These are phyloP conservation scores for Equus quagga DNA, from an alignment of 2,113 vertebrate genomes.

Conservation along the genomic window DNA sequence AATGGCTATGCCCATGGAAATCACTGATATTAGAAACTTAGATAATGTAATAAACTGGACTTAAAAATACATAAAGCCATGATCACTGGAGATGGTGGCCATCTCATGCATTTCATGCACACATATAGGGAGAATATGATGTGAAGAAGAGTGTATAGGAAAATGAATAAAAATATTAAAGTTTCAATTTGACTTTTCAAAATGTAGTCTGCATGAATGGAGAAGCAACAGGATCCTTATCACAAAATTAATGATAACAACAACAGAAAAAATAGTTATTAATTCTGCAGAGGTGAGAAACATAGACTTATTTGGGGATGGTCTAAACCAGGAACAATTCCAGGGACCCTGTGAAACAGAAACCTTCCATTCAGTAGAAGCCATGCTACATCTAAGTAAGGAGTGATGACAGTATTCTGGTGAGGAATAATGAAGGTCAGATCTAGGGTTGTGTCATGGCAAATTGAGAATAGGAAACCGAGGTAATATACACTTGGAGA, in stretches of 20 bases:
- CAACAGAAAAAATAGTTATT: background rate
- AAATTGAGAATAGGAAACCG: background rate
- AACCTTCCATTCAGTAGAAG: background rate
- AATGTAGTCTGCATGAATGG: background rate
- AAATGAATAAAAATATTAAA: background rate
- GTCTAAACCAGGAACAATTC: background rate
- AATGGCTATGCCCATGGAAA: background rate
- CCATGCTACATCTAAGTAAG: background rate
- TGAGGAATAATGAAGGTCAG: background rate
- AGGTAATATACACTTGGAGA: background rate
- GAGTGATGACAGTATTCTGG: accelerated
- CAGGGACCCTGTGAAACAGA: background rate
- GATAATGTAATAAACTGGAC: background rate
- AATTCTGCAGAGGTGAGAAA: background rate
- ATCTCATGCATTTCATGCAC: background rate
- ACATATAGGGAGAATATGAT: background rate
- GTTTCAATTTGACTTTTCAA: background rate
- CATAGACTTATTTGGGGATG: background rate
- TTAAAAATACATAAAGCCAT: background rate
- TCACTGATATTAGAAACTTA: background rate
- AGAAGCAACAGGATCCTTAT: background rate
- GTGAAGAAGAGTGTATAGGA: background rate
- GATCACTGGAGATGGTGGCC: background rate
- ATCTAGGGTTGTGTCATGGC: background rate
- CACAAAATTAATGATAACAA: background rate